Evolutionary conservation across 2,113 vertebrate genomes (phyloP).

Genomic region (Sciurus niger): DNA sequence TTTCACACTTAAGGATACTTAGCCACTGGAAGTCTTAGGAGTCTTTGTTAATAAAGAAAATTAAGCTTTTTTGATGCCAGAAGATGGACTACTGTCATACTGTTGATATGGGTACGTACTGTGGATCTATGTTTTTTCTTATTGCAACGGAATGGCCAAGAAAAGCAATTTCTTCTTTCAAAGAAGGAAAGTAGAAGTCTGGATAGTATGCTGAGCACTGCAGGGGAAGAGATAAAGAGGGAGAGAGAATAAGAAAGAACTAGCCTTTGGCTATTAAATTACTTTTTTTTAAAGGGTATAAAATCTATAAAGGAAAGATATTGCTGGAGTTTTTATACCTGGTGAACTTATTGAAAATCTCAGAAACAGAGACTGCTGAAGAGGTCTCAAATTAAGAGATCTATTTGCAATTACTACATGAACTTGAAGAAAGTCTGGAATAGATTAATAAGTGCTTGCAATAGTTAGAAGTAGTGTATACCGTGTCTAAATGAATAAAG

Average conservation of each 20-base stretch:
- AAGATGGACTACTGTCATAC: background rate
- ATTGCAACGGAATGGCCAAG: background rate
- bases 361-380: background rate
- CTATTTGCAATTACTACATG: conserved; percentile 10
- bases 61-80: background rate
- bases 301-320: background rate
- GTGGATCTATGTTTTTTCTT: background rate
- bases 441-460: background rate
- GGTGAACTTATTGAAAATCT: conserved; percentile 36
- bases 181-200: conserved; percentile 14
- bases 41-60: background rate
- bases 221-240: background rate
- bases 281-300: background rate
- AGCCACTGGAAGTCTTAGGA: background rate
- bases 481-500: background rate
- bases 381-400: conserved; percentile 34
- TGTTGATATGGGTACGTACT: background rate
- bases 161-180: conserved; percentile 63
- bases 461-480: background rate
- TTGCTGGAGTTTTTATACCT: background rate
- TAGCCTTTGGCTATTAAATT: background rate
- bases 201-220: background rate
- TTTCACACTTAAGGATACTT: background rate
- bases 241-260: background rate
- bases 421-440: background rate